Conservation (phyloP, 2,113 vertebrate genomes). For the Pteronura brasiliensis region DNA sequence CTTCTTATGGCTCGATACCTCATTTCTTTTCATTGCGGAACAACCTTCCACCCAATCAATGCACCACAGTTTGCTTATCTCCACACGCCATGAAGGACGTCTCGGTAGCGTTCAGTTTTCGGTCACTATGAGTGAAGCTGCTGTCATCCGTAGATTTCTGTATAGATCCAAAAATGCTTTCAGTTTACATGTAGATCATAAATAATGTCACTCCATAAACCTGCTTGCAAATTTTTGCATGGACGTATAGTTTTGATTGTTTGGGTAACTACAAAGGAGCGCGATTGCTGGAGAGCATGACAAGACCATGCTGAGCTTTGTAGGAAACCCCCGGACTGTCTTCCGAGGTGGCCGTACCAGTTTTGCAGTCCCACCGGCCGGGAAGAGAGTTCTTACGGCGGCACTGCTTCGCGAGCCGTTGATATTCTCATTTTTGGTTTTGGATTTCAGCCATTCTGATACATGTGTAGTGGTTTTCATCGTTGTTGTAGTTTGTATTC, state of each 20-base stretch:
- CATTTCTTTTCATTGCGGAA: neutral
- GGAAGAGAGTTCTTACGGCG: neutral
- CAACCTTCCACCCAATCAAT: neutral
- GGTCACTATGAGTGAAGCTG: neutral
- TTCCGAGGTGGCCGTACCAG: neutral
- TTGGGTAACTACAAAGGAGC: neutral
- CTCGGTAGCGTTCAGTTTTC: neutral
- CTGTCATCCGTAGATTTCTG: neutral
- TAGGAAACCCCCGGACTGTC: neutral
- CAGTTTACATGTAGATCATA: neutral
- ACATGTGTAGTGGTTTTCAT: neutral
- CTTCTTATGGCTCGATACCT: neutral
- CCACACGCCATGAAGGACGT: neutral
- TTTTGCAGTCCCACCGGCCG: neutral
- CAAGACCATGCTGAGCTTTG: neutral
- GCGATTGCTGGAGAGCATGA: neutral
- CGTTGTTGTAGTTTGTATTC: neutral
- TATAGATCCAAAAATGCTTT: neutral
- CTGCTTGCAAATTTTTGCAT: neutral
- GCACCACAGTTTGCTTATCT: neutral
- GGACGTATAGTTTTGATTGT: neutral
- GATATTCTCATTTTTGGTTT: neutral
- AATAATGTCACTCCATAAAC: neutral
- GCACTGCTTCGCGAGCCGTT: neutral
- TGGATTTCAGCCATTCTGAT: neutral